Conservation (phyloP, 1,140 invertebrate genomes). For the Formica selysi region DNA sequence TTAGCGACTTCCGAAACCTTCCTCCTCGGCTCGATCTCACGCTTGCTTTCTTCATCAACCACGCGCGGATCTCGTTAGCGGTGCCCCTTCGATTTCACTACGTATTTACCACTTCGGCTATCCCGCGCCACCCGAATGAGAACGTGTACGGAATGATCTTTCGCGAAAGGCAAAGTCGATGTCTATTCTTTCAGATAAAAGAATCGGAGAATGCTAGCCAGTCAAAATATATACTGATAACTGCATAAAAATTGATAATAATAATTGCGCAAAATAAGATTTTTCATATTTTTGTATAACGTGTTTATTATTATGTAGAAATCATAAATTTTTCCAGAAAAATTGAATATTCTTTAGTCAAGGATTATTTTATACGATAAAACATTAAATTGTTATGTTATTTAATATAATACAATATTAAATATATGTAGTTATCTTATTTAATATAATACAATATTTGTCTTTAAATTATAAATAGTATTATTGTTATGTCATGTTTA, state of each 20-base stretch:
- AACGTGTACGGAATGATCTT: conserved; percentile 51
- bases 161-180: background rate
- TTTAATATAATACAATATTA: background rate
- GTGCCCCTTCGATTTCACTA: conserved; percentile 47
- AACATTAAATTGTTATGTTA: background rate
- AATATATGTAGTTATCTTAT: too few species aligned
- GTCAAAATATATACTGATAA: background rate
- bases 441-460: background rate
- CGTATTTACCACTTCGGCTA: background rate
- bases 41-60: conserved; percentile 44
- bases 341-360: background rate
- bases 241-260: background rate
- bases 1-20: conserved; percentile 45
- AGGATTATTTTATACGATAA: background rate
- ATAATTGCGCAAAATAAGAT: background rate
- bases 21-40: conserved; percentile 1
- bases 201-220: background rate
- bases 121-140: background rate
- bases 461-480: background rate
- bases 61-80: conserved; percentile 30
- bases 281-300: background rate
- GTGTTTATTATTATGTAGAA: background rate
- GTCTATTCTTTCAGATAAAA: background rate
- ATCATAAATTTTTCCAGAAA: background rate
- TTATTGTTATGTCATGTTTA: background rate